These are phyloP conservation scores for Idaea biselata DNA, from an alignment of 2,888 invertebrate species.

Conservation along the genomic window DNA sequence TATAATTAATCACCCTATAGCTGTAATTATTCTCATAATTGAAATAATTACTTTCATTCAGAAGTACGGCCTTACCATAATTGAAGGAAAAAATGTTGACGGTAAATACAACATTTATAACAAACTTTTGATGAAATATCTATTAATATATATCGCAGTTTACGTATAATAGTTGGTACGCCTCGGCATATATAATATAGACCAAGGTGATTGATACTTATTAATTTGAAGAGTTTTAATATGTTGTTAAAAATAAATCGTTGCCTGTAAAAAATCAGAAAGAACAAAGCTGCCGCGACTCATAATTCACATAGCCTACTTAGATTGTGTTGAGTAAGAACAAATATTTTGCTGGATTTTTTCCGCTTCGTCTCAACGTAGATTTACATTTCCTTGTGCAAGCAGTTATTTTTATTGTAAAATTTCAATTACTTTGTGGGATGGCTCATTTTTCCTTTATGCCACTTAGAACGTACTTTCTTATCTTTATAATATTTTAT, in stretches of 20 bases:
- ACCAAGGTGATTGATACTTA: too few relatives aligned
- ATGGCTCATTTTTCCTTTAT: conserved; percentile 23
- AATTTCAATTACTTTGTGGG: conserved; percentile 29
- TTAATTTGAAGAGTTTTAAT: too few relatives aligned
- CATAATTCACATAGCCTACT: conserved; percentile 30
- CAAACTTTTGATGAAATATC: too few relatives aligned
- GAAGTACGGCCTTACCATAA: too few relatives aligned
- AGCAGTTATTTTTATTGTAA: conserved; percentile 29
- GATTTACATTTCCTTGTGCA: conserved; percentile 29
- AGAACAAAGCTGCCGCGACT: conserved; percentile 5
- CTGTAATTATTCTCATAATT: neutral
- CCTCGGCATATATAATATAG: too few relatives aligned
- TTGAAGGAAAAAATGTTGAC: too few relatives aligned
- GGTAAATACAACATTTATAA: too few relatives aligned
- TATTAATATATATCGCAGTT: too few relatives aligned
- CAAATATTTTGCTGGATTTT: conserved; percentile 30
- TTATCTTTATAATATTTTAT: too few relatives aligned
- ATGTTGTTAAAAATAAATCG: neutral
- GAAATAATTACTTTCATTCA: neutral
- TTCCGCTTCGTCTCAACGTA: conserved; percentile 24
- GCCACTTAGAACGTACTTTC: conserved; percentile 11
- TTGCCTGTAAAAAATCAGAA: neutral
- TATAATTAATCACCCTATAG: neutral
- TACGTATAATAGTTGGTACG: too few relatives aligned
- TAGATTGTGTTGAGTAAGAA: conserved; percentile 32